Conservation (phyloP, 1,140 invertebrate genomes). For the Drosophila pseudoananassae region DNA sequence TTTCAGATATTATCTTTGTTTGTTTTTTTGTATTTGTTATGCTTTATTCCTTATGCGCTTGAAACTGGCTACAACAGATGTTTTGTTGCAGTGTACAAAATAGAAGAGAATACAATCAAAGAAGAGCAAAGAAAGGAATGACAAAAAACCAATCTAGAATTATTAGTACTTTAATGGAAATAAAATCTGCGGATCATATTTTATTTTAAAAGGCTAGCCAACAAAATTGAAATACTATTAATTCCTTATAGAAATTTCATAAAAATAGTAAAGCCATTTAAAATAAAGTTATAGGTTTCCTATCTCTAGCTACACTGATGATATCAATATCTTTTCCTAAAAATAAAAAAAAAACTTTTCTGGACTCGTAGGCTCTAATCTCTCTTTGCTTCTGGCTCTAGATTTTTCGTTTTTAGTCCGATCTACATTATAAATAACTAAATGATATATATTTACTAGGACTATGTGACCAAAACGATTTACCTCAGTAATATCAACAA, state of each 20-base stretch:
- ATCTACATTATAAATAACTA: constrained; percentile 14
- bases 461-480: constrained; percentile 21
- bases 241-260: neutral
- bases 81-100: constrained; percentile 25
- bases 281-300: neutral
- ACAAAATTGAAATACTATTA: neutral
- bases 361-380: constrained; percentile 2
- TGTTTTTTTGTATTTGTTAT: constrained; percentile 23
- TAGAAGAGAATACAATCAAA: constrained; percentile 54
- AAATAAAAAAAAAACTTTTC: constrained; percentile 2
- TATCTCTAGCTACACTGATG: neutral
- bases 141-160: constrained; percentile 48
- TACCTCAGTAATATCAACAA: constrained; percentile 38
- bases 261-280: neutral
- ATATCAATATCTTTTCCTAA: neutral
- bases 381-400: constrained; percentile 36
- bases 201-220: constrained; percentile 17
- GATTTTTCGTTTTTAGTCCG: constrained; percentile 24
- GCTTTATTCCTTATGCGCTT: constrained; percentile 42
- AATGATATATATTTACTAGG: constrained; percentile 14
- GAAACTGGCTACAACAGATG: constrained; percentile 20
- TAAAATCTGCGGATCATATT: constrained; percentile 22
- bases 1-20: constrained; percentile 1
- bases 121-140: constrained; percentile 55
- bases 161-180: constrained; percentile 47